Evolutionary conservation across 2,797 vertebrate species (phyloP).

Genomic region (Geotrypetes seraphini): DNA sequence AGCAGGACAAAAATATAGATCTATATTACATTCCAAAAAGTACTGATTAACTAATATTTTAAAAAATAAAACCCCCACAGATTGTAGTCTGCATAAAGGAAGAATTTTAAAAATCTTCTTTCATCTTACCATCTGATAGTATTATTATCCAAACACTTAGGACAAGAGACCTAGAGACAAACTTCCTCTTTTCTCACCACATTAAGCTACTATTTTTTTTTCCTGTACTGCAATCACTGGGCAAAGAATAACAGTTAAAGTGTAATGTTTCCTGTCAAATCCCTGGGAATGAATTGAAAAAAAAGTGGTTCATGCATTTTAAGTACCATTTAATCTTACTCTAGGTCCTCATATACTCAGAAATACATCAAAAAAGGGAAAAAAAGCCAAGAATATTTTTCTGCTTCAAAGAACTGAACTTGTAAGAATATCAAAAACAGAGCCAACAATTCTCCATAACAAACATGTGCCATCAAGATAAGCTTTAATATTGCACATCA

Average conservation of each 20-base stretch:
- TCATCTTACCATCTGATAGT: not conserved
- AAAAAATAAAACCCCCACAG: too few species aligned
- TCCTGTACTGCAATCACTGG: not conserved
- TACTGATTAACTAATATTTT: too few species aligned
- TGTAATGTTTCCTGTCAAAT: constrained; percentile 2
- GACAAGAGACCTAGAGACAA: not conserved
- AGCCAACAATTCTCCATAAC: too few species aligned
- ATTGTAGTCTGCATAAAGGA: not conserved
- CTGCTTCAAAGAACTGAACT: too few species aligned
- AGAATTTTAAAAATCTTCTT: not conserved
- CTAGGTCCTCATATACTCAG: too few species aligned
- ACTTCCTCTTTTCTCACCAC: constrained; percentile 1
- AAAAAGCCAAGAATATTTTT: too few species aligned
- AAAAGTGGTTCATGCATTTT: not conserved
- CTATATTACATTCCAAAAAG: too few species aligned
- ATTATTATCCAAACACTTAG: not conserved
- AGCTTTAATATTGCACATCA: too few species aligned
- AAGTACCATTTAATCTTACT: not conserved
- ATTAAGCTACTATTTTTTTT: constrained; percentile 4
- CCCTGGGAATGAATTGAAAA: constrained; percentile 6
- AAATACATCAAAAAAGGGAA: too few species aligned
- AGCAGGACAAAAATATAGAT: too few species aligned
- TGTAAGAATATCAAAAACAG: too few species aligned
- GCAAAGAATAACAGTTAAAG: constrained; percentile 5
- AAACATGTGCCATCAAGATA: too few species aligned